phyloP scores from a whole-genome alignment of 2,113 vertebrate genomes.

The Ochotona curzoniae region DNA sequence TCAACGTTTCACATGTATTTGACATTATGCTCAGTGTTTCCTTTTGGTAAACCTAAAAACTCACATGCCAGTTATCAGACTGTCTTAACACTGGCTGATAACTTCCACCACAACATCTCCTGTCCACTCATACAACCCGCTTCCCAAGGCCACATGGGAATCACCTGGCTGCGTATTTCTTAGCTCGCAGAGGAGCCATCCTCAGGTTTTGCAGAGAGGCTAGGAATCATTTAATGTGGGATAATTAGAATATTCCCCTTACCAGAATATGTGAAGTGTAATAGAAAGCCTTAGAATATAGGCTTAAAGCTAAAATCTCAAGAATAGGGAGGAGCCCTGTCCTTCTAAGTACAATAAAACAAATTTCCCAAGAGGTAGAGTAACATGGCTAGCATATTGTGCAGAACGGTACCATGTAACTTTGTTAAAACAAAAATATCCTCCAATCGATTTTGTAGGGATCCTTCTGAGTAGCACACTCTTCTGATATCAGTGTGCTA shows the following conservation, averaged over 20 bases:
- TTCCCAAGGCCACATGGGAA: not conserved
- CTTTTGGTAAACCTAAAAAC: conserved; percentile 5
- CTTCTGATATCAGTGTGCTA: not conserved
- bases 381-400: not conserved
- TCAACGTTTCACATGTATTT: not conserved
- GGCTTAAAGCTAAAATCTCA: not conserved
- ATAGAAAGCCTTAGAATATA: conserved; percentile 2
- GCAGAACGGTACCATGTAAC: not conserved
- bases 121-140: not conserved
- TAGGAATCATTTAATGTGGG: not conserved
- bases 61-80: not conserved
- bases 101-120: not conserved
- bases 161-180: not conserved
- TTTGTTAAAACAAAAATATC: not conserved
- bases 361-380: not conserved
- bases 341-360: not conserved
- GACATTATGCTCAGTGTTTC: not conserved
- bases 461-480: not conserved
- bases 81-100: not conserved
- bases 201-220: not conserved
- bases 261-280: not conserved
- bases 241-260: not conserved
- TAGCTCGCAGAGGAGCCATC: not conserved
- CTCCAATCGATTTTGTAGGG: not conserved
- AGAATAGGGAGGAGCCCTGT: not conserved